These are phyloP conservation scores for Ophioderma brevispina DNA, from an alignment of 35 echinoderm and acorn worm species.

Conservation along the genomic window DNA sequence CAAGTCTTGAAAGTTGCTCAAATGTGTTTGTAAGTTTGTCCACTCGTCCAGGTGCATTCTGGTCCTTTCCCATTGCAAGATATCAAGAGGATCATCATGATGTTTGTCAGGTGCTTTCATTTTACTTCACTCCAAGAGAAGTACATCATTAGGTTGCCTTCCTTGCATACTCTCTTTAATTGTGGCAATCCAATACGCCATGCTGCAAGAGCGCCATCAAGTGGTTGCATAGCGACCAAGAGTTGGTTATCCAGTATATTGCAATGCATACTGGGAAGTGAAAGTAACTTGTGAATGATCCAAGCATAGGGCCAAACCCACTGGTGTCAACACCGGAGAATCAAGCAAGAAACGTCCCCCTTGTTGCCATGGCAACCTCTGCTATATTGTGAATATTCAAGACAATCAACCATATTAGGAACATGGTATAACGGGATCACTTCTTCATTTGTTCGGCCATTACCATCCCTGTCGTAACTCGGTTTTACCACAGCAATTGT, in stretches of 20 bases:
- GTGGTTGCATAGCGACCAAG: constrained; percentile 3
- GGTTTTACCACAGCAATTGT: not conserved
- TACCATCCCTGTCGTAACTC: not conserved
- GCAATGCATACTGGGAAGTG: constrained; percentile 27
- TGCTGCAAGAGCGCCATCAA: constrained; percentile 26
- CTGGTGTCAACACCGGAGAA: not conserved
- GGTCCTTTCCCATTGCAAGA: constrained; percentile 9
- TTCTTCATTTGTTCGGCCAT: not conserved
- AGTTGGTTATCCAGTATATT: constrained; percentile 34
- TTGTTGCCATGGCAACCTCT: not conserved
- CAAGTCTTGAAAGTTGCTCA: constrained; percentile 18
- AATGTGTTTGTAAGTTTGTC: not conserved
- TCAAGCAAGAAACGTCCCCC: not conserved
- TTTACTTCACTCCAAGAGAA: too few species aligned
- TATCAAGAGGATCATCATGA: not conserved
- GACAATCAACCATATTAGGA: not conserved
- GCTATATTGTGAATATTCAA: not conserved
- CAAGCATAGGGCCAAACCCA: not conserved
- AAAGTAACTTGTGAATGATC: constrained; percentile 23
- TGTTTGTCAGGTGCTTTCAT: too few species aligned
- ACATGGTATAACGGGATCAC: not conserved
- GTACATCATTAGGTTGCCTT: too few species aligned
- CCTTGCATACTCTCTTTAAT: too few species aligned
- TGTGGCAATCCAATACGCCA: too few species aligned
- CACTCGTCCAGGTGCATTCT: constrained; percentile 20